These are phyloP conservation scores for Osedax fenrisi DNA, from an alignment of 2,888 invertebrate species.

Conservation along the genomic window DNA sequence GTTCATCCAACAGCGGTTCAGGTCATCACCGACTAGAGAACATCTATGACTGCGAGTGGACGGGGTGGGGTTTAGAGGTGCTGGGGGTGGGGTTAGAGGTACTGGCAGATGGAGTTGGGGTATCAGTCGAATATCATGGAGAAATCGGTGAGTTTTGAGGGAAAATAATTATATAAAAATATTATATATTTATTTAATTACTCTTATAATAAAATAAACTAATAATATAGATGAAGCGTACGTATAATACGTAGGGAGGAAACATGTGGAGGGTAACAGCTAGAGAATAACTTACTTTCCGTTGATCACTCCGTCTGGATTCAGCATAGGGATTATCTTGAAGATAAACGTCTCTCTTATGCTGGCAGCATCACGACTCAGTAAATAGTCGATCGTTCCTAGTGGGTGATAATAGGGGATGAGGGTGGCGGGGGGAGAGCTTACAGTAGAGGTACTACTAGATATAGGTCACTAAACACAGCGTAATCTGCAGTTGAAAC, in stretches of 20 bases:
- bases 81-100: neutral
- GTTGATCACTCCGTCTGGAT: conserved; percentile 74
- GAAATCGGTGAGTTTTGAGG: no score
- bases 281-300: conserved; percentile 59
- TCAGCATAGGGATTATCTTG: conserved; percentile 77
- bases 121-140: no score
- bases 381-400: conserved; percentile 60
- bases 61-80: neutral
- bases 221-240: no score
- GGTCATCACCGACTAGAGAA: conserved; percentile 79
- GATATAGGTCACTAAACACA: no score
- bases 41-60: conserved; percentile 63
- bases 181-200: no score
- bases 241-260: no score
- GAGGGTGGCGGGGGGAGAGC: neutral
- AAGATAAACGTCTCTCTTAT: conserved; percentile 65
- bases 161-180: no score
- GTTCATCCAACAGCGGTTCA: conserved; percentile 83
- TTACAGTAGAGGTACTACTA: neutral
- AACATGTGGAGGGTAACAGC: no score
- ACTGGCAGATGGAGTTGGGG: neutral
- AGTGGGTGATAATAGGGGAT: conserved; percentile 13
- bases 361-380: conserved; percentile 57
- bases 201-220: no score
- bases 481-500: no score